Percentiles rank a stretch among this genome's conserved stretches.
phyloP scores from a whole-genome alignment of 2,888 invertebrate genomes.

The Acleris laterana region DNA sequence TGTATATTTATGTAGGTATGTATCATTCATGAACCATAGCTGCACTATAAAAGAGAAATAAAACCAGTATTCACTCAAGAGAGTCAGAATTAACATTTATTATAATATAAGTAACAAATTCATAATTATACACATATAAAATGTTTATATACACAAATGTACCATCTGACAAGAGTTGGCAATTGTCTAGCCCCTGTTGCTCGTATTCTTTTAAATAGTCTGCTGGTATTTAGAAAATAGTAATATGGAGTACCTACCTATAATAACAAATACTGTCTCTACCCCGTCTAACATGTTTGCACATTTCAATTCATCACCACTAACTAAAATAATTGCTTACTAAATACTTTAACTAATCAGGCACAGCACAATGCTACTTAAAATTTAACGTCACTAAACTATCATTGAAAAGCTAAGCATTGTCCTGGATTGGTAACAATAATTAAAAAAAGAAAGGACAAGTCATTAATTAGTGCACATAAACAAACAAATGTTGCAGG shows the following conservation, averaged over 20 bases:
- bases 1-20: no score
- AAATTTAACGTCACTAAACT: not conserved
- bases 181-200: not conserved
- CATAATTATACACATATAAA: slow-evolving; percentile 49
- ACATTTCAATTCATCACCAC: slow-evolving; percentile 41
- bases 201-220: not conserved
- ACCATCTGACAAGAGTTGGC: slow-evolving; percentile 8
- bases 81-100: slow-evolving; percentile 52
- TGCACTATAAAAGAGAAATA: slow-evolving; percentile 38
- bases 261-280: slow-evolving; percentile 11
- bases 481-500: no score
- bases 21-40: slow-evolving; percentile 26
- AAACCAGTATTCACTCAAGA: slow-evolving; percentile 51
- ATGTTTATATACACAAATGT: slow-evolving; percentile 19
- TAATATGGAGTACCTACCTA: not conserved
- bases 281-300: not conserved
- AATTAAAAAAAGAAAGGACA: no score
- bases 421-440: no score
- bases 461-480: no score
- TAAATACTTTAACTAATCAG: slow-evolving; percentile 42
- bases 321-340: slow-evolving; percentile 49
- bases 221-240: not conserved
- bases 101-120: slow-evolving; percentile 49
- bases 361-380: slow-evolving; percentile 21
- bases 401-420: no score